These are phyloP conservation scores for Aythya baeri DNA, from an alignment of 2,113 vertebrate genomes.

Conservation along the genomic window DNA sequence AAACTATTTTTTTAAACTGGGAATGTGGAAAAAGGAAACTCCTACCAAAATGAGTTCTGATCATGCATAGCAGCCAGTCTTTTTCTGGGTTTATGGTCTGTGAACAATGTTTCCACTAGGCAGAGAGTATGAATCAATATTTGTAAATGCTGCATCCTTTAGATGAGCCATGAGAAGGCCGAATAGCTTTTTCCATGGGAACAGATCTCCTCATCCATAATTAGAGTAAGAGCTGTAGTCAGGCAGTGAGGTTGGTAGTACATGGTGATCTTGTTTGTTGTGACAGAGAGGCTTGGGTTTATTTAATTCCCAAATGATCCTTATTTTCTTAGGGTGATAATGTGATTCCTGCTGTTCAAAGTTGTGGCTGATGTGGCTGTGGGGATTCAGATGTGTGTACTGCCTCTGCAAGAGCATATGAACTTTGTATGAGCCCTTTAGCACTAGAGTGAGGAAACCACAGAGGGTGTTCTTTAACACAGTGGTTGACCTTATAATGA, in stretches of 20 bases:
- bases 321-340: background rate
- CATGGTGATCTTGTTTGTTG: background rate
- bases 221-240: background rate
- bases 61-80: background rate
- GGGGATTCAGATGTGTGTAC: background rate
- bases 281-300: background rate
- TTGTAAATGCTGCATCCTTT: background rate
- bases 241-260: background rate
- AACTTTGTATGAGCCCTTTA: background rate
- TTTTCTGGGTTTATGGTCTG: slow-evolving; percentile 1
- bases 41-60: background rate
- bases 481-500: background rate
- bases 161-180: background rate
- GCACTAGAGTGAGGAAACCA: background rate
- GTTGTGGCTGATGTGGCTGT: background rate
- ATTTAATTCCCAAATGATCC: background rate
- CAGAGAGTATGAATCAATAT: background rate
- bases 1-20: background rate
- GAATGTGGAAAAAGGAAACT: background rate
- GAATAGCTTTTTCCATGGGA: background rate
- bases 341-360: background rate
- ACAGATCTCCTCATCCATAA: background rate
- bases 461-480: background rate
- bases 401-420: background rate
- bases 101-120: background rate